A percentile compares a stretch with the other conserved stretches of the same genome.
Conservation (phyloP, 2,113 vertebrate species). For the Laticauda laticaudata region DNA sequence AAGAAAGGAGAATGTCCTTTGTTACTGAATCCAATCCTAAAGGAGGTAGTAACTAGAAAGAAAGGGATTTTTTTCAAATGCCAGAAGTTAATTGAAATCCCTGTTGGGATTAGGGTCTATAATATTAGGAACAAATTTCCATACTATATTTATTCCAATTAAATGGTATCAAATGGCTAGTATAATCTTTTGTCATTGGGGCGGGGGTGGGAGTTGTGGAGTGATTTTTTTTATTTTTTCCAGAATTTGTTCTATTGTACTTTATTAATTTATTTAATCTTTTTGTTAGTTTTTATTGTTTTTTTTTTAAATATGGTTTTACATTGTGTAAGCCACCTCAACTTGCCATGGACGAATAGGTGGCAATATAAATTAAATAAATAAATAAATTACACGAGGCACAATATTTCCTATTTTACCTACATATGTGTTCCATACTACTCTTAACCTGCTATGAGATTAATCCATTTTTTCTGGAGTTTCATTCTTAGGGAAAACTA, state of each 20-base stretch:
- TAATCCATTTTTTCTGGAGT: not conserved
- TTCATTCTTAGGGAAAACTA: not conserved
- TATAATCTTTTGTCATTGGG: no score
- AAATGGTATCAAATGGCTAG: no score
- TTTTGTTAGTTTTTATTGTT: no score
- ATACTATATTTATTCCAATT: not conserved
- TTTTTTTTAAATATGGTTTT: no score
- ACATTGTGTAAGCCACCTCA: no score
- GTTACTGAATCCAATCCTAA: not conserved
- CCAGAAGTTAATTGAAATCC: not conserved
- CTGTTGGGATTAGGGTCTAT: not conserved
- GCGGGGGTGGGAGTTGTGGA: no score
- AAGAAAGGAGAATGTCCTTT: not conserved
- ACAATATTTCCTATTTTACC: not conserved
- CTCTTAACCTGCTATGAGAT: not conserved
- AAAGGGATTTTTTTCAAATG: not conserved
- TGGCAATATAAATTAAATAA: no score
- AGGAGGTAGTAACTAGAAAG: not conserved
- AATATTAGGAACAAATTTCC: not conserved
- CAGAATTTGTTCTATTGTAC: no score
- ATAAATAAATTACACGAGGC: not conserved
- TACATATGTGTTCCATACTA: not conserved
- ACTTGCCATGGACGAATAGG: no score
- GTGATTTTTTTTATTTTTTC: no score
- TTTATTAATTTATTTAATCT: no score